Conservation (phyloP, 2,888 invertebrate genomes). For the Amiota mariae region DNA sequence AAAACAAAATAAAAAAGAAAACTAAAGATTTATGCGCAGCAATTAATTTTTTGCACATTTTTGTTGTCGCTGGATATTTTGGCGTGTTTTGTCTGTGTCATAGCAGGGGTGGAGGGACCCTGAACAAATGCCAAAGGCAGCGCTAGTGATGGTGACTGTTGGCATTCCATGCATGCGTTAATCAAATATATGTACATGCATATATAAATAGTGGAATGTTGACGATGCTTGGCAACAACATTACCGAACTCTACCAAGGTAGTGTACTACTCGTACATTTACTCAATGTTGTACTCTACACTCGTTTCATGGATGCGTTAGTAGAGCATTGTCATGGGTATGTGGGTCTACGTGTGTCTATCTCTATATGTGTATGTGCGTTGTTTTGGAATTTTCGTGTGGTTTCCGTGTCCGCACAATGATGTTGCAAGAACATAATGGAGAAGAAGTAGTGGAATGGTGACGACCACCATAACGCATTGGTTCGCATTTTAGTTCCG, state of each 20-base stretch:
- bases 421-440: neutral
- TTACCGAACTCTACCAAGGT: too few relatives aligned
- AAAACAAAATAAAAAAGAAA: conserved; percentile 34
- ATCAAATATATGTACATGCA: too few relatives aligned
- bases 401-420: neutral
- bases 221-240: too few relatives aligned
- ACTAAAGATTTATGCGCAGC: conserved; percentile 68
- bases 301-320: too few relatives aligned
- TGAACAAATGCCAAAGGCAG: neutral
- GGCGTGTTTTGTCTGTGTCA: neutral
- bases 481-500: conserved; percentile 66
- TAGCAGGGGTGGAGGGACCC: too few relatives aligned
- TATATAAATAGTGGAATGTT: too few relatives aligned
- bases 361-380: neutral
- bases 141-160: neutral
- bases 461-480: conserved; percentile 44
- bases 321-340: neutral
- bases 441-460: conserved; percentile 51
- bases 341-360: neutral
- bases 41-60: conserved; percentile 68
- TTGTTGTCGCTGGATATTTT: conserved; percentile 32
- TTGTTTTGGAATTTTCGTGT: conserved; percentile 11
- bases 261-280: too few relatives aligned
- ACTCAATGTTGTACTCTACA: too few relatives aligned
- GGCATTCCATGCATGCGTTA: neutral